Base-by-base conservation (phyloP, 2,113 vertebrate genomes). In the Danionella cerebrum region DNA sequence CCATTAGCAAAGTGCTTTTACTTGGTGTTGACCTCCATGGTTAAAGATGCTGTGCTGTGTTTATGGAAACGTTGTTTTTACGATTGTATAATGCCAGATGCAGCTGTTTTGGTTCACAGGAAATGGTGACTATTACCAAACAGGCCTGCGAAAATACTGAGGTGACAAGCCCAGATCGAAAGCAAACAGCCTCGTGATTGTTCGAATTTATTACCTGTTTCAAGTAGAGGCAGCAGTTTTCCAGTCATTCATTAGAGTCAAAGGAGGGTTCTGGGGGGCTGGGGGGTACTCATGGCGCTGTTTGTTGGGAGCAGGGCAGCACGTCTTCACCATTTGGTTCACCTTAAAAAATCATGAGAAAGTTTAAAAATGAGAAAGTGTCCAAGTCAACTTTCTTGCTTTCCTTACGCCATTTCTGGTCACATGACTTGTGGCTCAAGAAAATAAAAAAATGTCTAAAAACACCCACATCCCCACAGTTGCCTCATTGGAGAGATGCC, bases 151-250 rank as follows among this genome's bases (percentile, higher is more conserved):
- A 59, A 67, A 76, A 77, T 73, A 67, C 55, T 12, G 75, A 84
- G 80, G 80, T 83, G 83, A 83, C 79, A 73, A 76, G 58, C 74
- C 72, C 39, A 53, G 68, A 58, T 74, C 74, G 47, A 71, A 73
- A 65, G 75, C 67, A 84, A 85, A 88, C 84, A 79, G 80, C 74
- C 73, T 79, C 71, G 70, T 88, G 86, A 88, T 88, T 85, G 86
- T 59, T 73, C 76, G 80, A 74, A 87, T 88, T 80, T 82, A 88
- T 88, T 87, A 86, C 77, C 65, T 72, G 68, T 64, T 70, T 21
- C n/a, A 29, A 75, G 77, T 67, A 72, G 69, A 70, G 48, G 24
- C 66, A 52, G 76, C 80, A 85, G 86, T 88, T 87, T 85, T 84
- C 75, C 79, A 74, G 60, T 78, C 83, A 82, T 87, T 86, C 72